Evolutionary conservation across 2,888 invertebrate species (phyloP).

Genomic region (Andrena bicolor): DNA sequence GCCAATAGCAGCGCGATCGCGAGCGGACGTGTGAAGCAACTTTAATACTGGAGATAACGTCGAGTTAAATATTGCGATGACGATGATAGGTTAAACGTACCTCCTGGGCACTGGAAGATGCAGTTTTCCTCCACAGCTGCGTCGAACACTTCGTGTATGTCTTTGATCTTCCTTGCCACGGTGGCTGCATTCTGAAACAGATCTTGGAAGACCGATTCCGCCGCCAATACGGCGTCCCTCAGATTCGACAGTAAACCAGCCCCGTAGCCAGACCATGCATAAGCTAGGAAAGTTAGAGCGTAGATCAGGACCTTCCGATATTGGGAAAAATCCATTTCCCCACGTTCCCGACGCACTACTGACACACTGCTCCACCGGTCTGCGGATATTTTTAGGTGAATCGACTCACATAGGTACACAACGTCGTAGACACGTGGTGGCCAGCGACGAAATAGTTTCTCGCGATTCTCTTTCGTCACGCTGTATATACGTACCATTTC

Average conservation of each 20-base stretch:
- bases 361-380: slow-evolving; percentile 25
- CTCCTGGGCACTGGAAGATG: slow-evolving; percentile 90
- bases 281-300: slow-evolving; percentile 90
- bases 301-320: slow-evolving; percentile 92
- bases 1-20: slow-evolving; percentile 9
- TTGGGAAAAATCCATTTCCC: slow-evolving; percentile 89
- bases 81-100: slow-evolving; percentile 82
- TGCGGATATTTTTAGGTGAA: slow-evolving; percentile 73
- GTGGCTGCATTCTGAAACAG: slow-evolving; percentile 91
- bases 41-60: not conserved
- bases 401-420: slow-evolving; percentile 42
- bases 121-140: slow-evolving; percentile 95
- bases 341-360: slow-evolving; percentile 8
- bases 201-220: slow-evolving; percentile 93
- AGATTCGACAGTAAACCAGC: slow-evolving; percentile 90
- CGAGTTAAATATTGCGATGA: not conserved
- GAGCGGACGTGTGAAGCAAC: not conserved
- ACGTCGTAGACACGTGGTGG: slow-evolving; percentile 50
- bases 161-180: slow-evolving; percentile 90
- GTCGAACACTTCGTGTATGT: slow-evolving; percentile 93
- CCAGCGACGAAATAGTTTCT: slow-evolving; percentile 27
- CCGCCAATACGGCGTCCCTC: slow-evolving; percentile 92
- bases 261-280: slow-evolving; percentile 93
- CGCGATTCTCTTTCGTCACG: slow-evolving; percentile 27
- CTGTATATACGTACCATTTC: slow-evolving; percentile 1